These are phyloP conservation scores for Listronotus bonariensis DNA, from an alignment of 1,140 invertebrate species.

Conservation along the genomic window DNA sequence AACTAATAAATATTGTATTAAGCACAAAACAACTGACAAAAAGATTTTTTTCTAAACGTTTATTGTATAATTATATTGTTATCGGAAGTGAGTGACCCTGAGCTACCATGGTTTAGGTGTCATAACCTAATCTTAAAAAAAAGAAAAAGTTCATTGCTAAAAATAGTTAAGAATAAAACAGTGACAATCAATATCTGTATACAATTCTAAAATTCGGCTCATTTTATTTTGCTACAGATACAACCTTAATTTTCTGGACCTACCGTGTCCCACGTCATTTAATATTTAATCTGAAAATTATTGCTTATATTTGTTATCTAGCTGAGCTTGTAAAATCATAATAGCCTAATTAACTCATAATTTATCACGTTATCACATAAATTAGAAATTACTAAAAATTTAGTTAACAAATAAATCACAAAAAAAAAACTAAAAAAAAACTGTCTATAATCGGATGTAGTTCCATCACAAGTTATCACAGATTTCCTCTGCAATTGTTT, in stretches of 20 bases:
- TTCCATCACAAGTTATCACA: slow-evolving; percentile 55
- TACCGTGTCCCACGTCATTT: not conserved
- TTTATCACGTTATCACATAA: too few relatives aligned
- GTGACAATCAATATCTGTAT: too few relatives aligned
- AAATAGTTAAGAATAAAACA: too few relatives aligned
- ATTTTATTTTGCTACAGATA: too few relatives aligned
- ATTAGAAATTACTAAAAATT: not conserved
- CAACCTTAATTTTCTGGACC: too few relatives aligned
- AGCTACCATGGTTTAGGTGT: slow-evolving; percentile 50
- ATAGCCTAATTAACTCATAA: not conserved
- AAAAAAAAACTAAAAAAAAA: slow-evolving; percentile 4
- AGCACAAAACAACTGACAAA: too few relatives aligned
- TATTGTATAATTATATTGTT: slow-evolving; percentile 50
- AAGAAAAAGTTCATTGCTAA: not conserved
- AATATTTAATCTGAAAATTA: not conserved
- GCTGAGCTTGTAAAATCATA: slow-evolving; percentile 13
- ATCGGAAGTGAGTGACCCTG: slow-evolving; percentile 57
- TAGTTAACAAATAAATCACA: slow-evolving; percentile 24
- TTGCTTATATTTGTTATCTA: slow-evolving; percentile 17
- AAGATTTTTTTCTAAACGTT: slow-evolving; percentile 13
- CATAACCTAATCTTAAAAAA: not conserved
- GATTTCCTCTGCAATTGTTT: slow-evolving; percentile 54
- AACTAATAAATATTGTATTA: too few relatives aligned
- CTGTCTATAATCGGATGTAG: slow-evolving; percentile 20
- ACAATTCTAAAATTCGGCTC: too few relatives aligned